These are phyloP conservation scores for Ophioninae sp. DNA, from an alignment of 2,888 invertebrate genomes.

Conservation along the genomic window DNA sequence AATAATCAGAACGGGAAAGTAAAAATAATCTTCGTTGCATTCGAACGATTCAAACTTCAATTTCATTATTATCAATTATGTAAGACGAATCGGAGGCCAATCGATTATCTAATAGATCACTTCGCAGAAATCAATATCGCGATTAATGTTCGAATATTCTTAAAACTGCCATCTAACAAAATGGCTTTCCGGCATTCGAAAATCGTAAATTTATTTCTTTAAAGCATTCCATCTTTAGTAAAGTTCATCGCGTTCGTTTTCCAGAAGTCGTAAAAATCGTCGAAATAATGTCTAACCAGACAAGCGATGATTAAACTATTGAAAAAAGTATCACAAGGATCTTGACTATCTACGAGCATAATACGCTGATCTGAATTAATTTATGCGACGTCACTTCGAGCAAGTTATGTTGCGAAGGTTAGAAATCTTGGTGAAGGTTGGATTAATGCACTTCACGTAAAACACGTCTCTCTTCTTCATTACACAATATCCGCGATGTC, in stretches of 20 bases:
- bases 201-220: neutral
- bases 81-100: neutral
- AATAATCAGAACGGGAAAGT: no score
- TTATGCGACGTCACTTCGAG: neutral
- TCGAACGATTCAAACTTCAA: no score
- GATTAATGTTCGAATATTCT: no score
- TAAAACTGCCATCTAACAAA: no score
- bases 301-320: neutral
- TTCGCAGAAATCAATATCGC: no score
- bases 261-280: neutral
- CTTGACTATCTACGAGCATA: neutral
- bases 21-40: no score
- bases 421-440: neutral
- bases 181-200: no score
- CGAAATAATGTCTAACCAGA: neutral
- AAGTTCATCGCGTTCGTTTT: neutral
- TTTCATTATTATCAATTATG: neutral
- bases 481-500: neutral
- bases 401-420: neutral
- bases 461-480: neutral
- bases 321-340: neutral
- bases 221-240: neutral
- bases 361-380: neutral
- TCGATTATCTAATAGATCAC: neutral
- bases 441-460: conserved; percentile 1